Conservation (phyloP, 2,797 vertebrate genomes). For the Leucoraja ocellata region DNA sequence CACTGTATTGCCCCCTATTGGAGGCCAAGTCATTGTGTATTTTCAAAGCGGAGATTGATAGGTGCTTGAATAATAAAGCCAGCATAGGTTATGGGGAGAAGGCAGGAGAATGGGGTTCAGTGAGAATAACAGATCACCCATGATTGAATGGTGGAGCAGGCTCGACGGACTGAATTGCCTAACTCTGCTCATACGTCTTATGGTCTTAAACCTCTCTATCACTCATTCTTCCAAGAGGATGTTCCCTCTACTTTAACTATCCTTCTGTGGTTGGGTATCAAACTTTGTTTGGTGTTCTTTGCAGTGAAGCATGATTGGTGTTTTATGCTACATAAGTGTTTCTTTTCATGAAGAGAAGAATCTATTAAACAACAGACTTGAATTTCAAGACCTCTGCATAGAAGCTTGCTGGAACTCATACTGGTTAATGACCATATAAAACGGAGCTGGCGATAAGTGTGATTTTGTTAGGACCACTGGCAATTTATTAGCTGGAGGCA, state of each 20-base stretch:
- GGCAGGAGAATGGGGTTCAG: too few species aligned
- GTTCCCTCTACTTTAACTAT: not conserved
- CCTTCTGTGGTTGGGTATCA: not conserved
- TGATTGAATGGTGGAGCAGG: too few species aligned
- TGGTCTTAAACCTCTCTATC: not conserved
- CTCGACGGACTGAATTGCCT: too few species aligned
- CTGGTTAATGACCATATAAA: too few species aligned
- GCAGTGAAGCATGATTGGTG: not conserved
- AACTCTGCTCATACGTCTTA: too few species aligned
- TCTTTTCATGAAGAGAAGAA: not conserved
- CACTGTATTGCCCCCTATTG: too few species aligned
- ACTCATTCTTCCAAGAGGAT: not conserved
- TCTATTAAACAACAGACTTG: not conserved
- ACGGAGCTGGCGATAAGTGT: not conserved
- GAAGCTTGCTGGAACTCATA: not conserved
- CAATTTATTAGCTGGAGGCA: not conserved
- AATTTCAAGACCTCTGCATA: not conserved
- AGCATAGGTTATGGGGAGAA: too few species aligned
- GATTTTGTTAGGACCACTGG: not conserved
- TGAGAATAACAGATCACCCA: too few species aligned
- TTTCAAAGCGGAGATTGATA: too few species aligned
- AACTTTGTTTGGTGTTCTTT: not conserved
- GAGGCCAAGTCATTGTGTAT: too few species aligned
- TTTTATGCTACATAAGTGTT: not conserved
- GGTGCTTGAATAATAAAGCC: too few species aligned